phyloP scores from a whole-genome alignment of 2,797 vertebrate genomes.

The Psittacula echo region DNA sequence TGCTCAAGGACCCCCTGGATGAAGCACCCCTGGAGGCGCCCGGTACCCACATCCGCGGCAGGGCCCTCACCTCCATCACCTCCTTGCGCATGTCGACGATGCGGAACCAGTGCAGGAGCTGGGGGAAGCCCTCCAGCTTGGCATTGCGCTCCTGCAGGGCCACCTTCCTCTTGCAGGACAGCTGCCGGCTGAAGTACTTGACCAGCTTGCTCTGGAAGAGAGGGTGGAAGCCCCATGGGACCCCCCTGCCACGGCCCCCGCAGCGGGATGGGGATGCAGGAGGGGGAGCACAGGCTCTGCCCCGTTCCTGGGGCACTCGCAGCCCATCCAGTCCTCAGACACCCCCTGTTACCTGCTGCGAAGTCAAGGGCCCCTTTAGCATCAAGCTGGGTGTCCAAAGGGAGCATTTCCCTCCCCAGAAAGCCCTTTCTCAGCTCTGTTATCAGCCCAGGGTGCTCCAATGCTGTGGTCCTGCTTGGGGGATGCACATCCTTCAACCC shows the following conservation, averaged over 20 bases:
- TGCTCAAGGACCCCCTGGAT: not conserved
- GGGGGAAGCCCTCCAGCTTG: constrained; percentile 93
- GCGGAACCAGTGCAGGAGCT: constrained; percentile 95
- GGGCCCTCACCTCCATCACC: constrained; percentile 88
- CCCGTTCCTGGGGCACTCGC: not conserved
- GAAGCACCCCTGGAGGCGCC: fast-evolving
- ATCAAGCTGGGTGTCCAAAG: too few relatives aligned
- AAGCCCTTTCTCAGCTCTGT: not conserved
- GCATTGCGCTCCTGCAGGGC: constrained; percentile 90
- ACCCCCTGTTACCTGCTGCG: fast-evolving
- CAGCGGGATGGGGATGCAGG: fast-evolving
- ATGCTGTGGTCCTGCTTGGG: fast-evolving
- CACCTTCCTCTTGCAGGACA: constrained; percentile 97
- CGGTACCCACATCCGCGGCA: fast-evolving
- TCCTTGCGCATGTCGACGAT: constrained; percentile 95
- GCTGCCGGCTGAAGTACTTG: constrained; percentile 98
- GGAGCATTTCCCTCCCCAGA: not conserved
- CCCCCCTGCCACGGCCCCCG: too few relatives aligned
- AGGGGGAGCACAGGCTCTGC: not conserved
- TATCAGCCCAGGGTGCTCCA: fast-evolving
- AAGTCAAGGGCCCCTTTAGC: not conserved
- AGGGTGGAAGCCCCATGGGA: not conserved
- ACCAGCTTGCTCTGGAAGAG: constrained; percentile 93
- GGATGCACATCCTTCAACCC: not conserved
- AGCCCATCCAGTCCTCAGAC: not conserved